Evolutionary conservation across 2,797 vertebrate genomes (phyloP).

Genomic region (Etheostoma nigrum): DNA sequence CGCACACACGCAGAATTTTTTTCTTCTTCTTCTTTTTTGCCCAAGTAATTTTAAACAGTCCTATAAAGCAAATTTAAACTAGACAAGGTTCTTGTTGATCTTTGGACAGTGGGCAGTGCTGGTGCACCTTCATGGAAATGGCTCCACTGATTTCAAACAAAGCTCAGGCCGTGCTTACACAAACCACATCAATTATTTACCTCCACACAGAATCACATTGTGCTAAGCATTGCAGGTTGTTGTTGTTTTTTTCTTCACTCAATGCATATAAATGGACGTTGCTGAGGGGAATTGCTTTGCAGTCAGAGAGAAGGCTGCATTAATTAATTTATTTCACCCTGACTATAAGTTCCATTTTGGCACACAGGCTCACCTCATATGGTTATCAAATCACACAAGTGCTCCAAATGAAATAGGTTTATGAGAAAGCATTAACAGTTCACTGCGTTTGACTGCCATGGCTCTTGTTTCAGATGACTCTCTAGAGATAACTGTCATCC

Average conservation of each 20-base stretch:
- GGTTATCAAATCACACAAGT: slow-evolving; percentile 51
- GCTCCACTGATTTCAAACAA: slow-evolving; percentile 75
- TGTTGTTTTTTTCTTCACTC: not conserved
- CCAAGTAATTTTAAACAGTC: slow-evolving; percentile 12
- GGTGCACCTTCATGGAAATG: slow-evolving; percentile 55
- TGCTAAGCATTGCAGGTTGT: slow-evolving; percentile 54
- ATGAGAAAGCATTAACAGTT: slow-evolving; percentile 39
- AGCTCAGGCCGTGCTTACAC: slow-evolving; percentile 60
- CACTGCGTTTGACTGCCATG: slow-evolving; percentile 6
- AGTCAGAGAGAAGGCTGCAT: slow-evolving; percentile 40
- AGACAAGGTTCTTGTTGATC: slow-evolving; percentile 27
- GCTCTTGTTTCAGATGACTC: slow-evolving; percentile 36
- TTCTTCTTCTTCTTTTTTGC: not conserved
- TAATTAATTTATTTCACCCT: slow-evolving; percentile 55
- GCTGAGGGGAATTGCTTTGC: slow-evolving; percentile 30
- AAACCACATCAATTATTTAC: slow-evolving; percentile 80
- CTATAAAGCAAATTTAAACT: slow-evolving; percentile 11
- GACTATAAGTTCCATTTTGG: slow-evolving; percentile 44
- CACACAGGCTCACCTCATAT: slow-evolving; percentile 32
- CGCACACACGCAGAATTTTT: not conserved
- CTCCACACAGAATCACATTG: slow-evolving; percentile 57
- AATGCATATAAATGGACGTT: slow-evolving; percentile 43
- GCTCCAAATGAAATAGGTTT: slow-evolving; percentile 62
- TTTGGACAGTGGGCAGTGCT: slow-evolving; percentile 44
- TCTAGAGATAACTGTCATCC: slow-evolving; percentile 22